Conservation (phyloP, 1,140 invertebrate species). For the Copidosoma floridanum region DNA sequence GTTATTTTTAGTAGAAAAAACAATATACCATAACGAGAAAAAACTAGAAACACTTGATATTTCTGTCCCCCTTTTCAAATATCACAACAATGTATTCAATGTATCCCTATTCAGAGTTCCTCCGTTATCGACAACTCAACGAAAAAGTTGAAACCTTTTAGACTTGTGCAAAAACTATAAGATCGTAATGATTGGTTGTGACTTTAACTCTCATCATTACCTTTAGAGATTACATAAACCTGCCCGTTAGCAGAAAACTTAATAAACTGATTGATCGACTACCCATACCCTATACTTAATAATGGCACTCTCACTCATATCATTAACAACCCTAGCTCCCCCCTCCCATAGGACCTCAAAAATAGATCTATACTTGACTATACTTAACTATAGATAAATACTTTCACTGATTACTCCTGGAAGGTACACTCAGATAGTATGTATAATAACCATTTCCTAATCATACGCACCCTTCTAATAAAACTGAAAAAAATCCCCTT, state of each 20-base stretch:
- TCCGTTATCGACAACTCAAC: neutral
- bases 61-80: neutral
- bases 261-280: neutral
- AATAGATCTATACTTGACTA: no score
- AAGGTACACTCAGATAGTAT: neutral
- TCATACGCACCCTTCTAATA: neutral
- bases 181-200: neutral
- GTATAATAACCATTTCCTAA: neutral
- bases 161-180: neutral
- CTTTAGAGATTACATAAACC: neutral
- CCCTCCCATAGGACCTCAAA: no score
- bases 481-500: neutral
- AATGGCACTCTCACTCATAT: neutral
- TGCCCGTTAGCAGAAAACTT: neutral
- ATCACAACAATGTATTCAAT: neutral
- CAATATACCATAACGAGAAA: neutral
- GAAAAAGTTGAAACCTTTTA: neutral
- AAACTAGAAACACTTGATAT: neutral
- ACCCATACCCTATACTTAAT: neutral
- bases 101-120: neutral
- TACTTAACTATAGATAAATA: neutral
- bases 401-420: neutral
- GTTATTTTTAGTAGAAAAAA: neutral
- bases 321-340: neutral
- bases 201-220: neutral